Conservation (phyloP, 53 echinoderm and acorn worm genomes). For the Patiria pectinifera region DNA sequence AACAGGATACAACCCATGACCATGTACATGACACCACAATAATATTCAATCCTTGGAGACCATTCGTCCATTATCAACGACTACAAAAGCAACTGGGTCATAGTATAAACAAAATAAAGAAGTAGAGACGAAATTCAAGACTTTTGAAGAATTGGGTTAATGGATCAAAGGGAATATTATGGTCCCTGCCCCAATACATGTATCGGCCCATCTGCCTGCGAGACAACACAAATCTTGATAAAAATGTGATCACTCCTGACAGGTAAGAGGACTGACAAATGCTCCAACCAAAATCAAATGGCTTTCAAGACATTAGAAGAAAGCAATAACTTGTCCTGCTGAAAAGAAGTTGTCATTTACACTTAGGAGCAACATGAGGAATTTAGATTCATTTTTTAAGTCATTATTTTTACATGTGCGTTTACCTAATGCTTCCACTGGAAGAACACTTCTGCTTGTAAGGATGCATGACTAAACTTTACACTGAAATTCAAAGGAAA, state of each 20-base stretch:
- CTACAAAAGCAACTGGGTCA: background rate
- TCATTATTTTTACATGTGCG: no score
- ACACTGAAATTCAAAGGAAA: no score
- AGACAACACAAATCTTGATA: slow-evolving; percentile 7
- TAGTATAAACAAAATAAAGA: background rate
- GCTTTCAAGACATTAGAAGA: slow-evolving; percentile 29
- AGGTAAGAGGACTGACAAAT: slow-evolving; percentile 17
- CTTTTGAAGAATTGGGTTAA: slow-evolving; percentile 28
- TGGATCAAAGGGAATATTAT: slow-evolving; percentile 37
- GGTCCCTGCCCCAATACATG: background rate
- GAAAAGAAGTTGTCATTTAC: slow-evolving; percentile 14
- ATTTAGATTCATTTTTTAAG: no score
- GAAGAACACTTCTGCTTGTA: background rate
- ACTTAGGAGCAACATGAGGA: background rate
- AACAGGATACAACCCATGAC: no score
- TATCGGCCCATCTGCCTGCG: slow-evolving; percentile 20
- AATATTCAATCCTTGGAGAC: background rate
- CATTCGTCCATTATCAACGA: background rate
- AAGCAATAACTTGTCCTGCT: slow-evolving; percentile 13
- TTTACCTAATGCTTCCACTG: no score
- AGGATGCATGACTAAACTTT: no score
- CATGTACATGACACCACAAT: no score
- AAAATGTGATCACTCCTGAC: slow-evolving; percentile 33
- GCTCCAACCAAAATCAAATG: background rate
- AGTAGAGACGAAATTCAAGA: slow-evolving; percentile 4